Evolutionary conservation across 2,797 vertebrate species (phyloP).

Genomic region (Mormyrops boulengeri): DNA sequence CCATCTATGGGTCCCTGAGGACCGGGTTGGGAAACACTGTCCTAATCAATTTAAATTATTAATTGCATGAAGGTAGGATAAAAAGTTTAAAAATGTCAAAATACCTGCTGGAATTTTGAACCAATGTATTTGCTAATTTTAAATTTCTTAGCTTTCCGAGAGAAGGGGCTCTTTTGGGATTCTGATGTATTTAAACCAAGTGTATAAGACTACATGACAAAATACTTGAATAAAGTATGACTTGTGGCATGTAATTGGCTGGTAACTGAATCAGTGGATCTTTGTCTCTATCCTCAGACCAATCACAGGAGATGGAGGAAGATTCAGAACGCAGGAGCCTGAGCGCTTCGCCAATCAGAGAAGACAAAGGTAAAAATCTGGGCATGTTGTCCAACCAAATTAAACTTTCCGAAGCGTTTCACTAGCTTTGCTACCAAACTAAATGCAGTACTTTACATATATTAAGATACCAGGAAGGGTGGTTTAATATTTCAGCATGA

Average conservation of each 20-base stretch:
- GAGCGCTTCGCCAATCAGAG: slow-evolving; percentile 72
- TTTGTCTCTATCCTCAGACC: slow-evolving; percentile 40
- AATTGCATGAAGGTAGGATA: background rate
- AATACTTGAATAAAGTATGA: background rate
- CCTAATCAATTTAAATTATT: background rate
- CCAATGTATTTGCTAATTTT: background rate
- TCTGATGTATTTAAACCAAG: background rate
- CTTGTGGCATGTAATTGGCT: background rate
- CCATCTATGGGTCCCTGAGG: background rate
- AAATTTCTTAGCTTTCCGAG: background rate
- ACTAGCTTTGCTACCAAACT: background rate
- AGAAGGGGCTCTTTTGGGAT: background rate
- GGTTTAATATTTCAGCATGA: background rate
- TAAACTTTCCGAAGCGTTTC: background rate
- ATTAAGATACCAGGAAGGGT: background rate
- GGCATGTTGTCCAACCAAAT: background rate
- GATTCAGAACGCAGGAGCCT: slow-evolving; percentile 62
- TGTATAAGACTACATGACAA: background rate
- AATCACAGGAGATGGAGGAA: slow-evolving; percentile 59
- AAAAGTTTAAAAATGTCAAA: background rate
- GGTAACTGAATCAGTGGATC: background rate
- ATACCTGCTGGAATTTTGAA: background rate
- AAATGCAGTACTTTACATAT: background rate
- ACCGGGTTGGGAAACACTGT: background rate
- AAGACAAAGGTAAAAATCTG: slow-evolving; percentile 67